phyloP scores from a whole-genome alignment of 1,140 invertebrate species.

The Drosophila rhopaloa region DNA sequence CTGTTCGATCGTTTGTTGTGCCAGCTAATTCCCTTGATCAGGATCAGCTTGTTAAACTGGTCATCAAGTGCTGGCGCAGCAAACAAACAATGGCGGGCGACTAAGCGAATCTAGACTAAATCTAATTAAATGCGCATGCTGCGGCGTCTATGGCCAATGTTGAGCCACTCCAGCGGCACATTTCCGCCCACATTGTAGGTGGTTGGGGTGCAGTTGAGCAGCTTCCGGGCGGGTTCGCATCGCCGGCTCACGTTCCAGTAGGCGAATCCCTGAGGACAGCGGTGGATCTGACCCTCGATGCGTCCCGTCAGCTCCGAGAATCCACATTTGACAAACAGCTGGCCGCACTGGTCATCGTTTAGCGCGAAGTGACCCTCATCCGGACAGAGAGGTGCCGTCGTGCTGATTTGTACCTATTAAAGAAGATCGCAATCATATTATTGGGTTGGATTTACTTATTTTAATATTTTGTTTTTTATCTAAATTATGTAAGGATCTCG shows the following conservation, averaged over 20 bases:
- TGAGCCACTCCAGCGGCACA: constrained; percentile 80
- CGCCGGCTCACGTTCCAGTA: constrained; percentile 91
- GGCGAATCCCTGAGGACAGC: constrained; percentile 90
- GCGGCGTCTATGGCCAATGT: constrained; percentile 78
- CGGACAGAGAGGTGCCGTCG: constrained; percentile 87
- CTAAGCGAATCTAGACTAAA: constrained; percentile 47
- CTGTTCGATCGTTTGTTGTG: constrained; percentile 57
- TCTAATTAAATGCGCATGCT: constrained; percentile 70
- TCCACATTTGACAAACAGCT: constrained; percentile 90
- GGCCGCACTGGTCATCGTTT: constrained; percentile 88
- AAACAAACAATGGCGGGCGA: constrained; percentile 63
- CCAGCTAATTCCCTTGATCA: constrained; percentile 27
- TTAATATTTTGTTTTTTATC: background rate
- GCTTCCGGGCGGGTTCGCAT: constrained; percentile 87
- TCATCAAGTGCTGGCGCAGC: constrained; percentile 45
- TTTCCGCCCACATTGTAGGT: constrained; percentile 63
- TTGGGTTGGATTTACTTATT: background rate
- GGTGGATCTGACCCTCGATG: constrained; percentile 89
- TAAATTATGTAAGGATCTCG: too few species aligned
- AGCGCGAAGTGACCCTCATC: constrained; percentile 89
- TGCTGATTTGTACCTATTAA: constrained; percentile 69
- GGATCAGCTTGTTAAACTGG: background rate
- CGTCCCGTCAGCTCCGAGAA: constrained; percentile 84
- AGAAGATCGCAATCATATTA: background rate
- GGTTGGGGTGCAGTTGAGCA: constrained; percentile 59